Base-by-base conservation (phyloP, 2,888 invertebrate species). In the Papilio protenor region DNA sequence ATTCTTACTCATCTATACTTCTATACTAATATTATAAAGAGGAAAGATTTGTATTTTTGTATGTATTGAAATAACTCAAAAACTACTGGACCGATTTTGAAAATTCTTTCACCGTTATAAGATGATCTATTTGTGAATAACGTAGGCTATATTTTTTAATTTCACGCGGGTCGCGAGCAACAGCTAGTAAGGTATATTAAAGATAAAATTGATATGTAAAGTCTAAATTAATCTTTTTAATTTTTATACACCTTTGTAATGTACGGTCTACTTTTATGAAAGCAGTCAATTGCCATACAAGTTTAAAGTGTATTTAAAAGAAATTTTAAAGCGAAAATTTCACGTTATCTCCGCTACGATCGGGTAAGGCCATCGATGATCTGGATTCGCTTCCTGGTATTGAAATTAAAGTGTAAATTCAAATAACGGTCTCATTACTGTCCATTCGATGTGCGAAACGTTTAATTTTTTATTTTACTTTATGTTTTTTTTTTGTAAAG, bases 391-490 rank as follows among this genome's bases (percentile, higher is more conserved):
- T 81, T 79, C 78, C 81, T 74, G 76, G 79, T 78, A 79, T 79
- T 75, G 75, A 82, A 80, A 81, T 81, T 81, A 75, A 79, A 78
- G 75, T 77, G 79, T 79, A 77, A 79, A 78, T 74, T 77, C 79
- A 70, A 45, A 74, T 74, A 78, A 74, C 77, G 75, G 77, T 27
- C 79, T 73, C 77, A 76, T 79, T 79, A 79, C 74, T 57, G 74
- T 64, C 64, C 61, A 64, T 49, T 49, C 74, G 64, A 74, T 69
- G 70, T 61, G 70, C 73, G 64, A 40, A 64, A 64, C 23, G 23
- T 40, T 66, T 40, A 40, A 66, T 66, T 66, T 66, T 40, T 40
- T 66, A 61, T 23, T 59, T 27, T 61, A 57, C 18, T n/a, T 61
- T 5, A 5, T 16, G 6, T 23, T 66, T 66, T 33, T 33, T 64